Evolutionary conservation across 2,797 vertebrate species (phyloP).

Genomic region (Jordanella pulchra): DNA sequence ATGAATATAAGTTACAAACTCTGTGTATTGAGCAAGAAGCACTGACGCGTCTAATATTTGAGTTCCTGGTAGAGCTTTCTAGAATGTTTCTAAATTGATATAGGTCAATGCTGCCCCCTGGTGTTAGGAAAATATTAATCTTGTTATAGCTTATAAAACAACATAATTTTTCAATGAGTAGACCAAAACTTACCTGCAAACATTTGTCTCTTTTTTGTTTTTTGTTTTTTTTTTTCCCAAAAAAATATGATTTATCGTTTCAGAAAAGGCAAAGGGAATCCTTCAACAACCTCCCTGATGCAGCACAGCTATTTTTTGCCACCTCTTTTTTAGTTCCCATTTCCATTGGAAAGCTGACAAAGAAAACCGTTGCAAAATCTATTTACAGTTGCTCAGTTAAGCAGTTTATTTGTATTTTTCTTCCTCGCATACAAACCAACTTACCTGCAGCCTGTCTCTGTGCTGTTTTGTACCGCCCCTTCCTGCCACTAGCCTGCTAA

Average conservation of each 20-base stretch:
- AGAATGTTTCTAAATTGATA: background rate
- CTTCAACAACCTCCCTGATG: background rate
- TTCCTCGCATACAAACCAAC: background rate
- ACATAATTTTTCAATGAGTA: too few relatives aligned
- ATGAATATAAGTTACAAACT: background rate
- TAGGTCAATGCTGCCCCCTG: slow-evolving; percentile 30
- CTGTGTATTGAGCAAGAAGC: background rate
- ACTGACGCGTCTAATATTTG: background rate
- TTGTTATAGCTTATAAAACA: too few relatives aligned
- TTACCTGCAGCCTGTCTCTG: too few relatives aligned
- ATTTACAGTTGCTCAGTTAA: background rate
- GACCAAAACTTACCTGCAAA: background rate
- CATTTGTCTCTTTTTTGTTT: background rate
- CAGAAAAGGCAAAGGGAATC: background rate
- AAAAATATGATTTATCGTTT: background rate
- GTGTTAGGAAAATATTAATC: slow-evolving; percentile 7
- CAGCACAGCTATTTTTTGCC: background rate
- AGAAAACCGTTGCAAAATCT: background rate
- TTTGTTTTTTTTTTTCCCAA: background rate
- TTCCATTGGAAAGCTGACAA: background rate
- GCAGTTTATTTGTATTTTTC: background rate
- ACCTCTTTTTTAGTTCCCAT: background rate
- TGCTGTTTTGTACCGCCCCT: background rate
- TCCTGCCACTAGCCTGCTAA: too few relatives aligned
- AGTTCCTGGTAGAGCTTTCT: slow-evolving; percentile 1